Percentiles rank a stretch among this genome's conserved stretches.
Conservation (phyloP, 2,113 vertebrate species). For the Leptosomus discolor region DNA sequence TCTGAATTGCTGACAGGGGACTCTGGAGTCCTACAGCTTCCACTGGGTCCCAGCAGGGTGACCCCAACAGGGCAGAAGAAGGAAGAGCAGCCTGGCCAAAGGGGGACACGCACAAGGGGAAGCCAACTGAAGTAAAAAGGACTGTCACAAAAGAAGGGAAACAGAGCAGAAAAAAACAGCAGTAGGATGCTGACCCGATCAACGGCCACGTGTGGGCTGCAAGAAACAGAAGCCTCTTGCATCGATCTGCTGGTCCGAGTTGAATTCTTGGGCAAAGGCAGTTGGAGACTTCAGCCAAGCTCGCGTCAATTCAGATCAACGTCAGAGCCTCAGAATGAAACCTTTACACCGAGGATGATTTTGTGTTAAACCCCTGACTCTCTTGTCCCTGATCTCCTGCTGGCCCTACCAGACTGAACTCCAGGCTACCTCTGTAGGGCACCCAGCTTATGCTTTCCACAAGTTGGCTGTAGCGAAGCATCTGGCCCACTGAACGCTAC, state of each 20-base stretch:
- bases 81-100: neutral
- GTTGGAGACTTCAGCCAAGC: neutral
- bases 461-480: constrained; percentile 8
- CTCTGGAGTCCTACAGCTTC: neutral
- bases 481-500: constrained; percentile 54
- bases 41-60: neutral
- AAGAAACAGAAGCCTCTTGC: neutral
- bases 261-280: neutral
- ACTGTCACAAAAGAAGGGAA: neutral
- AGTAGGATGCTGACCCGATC: neutral
- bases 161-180: neutral
- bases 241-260: neutral
- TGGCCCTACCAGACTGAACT: constrained; percentile 17
- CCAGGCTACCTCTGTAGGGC: constrained; percentile 7
- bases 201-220: neutral
- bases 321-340: neutral
- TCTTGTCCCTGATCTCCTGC: neutral
- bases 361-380: neutral
- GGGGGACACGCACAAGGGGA: neutral
- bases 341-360: neutral
- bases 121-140: neutral
- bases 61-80: neutral
- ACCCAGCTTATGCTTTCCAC: neutral
- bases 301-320: neutral
- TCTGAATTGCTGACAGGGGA: neutral